phyloP scores from a whole-genome alignment of 2,888 invertebrate genomes.

The Melinaea menophilus region DNA sequence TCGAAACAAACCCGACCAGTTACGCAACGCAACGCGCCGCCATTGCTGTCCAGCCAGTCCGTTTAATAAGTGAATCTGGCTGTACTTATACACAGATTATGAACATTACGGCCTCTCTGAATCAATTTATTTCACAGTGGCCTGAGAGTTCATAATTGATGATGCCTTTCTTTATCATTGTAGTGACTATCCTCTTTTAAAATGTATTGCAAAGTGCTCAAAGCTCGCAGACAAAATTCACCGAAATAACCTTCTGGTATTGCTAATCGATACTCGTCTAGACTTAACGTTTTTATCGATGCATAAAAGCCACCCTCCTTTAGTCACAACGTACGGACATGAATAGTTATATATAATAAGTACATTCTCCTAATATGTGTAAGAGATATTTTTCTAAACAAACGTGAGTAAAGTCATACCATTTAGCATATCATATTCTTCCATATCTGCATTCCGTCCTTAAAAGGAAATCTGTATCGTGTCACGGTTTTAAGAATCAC shows the following conservation, averaged over 20 bases:
- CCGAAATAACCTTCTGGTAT: neutral
- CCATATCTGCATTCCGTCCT: slow-evolving; percentile 16
- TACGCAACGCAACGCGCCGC: slow-evolving; percentile 41
- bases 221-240: too few species aligned
- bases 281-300: too few species aligned
- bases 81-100: slow-evolving; percentile 25
- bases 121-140: slow-evolving; percentile 1
- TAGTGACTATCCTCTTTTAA: too few species aligned
- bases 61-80: slow-evolving; percentile 65
- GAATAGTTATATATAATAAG: neutral
- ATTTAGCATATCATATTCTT: slow-evolving; percentile 24
- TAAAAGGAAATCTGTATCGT: slow-evolving; percentile 21
- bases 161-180: neutral
- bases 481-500: slow-evolving; percentile 14
- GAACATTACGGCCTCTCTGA: slow-evolving; percentile 7
- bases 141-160: too few species aligned
- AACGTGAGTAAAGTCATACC: slow-evolving; percentile 20
- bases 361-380: neutral
- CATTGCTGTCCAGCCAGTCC: slow-evolving; percentile 35
- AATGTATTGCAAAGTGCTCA: too few species aligned
- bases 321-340: neutral
- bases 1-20: slow-evolving; percentile 59
- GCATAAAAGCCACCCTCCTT: neutral
- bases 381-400: slow-evolving; percentile 14
- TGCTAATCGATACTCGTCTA: neutral